phyloP scores from a whole-genome alignment of 2,113 vertebrate genomes.

The Hippocampus barbouri region DNA sequence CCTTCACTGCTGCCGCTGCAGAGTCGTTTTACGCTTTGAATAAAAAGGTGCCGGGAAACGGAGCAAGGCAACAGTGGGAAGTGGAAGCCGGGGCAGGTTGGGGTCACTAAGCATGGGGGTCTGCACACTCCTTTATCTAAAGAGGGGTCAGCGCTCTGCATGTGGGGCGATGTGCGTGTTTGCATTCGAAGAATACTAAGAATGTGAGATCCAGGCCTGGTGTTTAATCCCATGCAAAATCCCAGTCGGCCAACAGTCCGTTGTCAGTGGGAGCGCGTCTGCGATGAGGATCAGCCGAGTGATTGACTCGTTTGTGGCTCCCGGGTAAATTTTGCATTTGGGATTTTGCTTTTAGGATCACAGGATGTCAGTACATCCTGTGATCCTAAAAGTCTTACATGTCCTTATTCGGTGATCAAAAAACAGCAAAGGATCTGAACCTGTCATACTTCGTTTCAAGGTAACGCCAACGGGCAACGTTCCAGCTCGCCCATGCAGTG shows the following conservation, averaged over 20 bases:
- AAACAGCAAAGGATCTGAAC: not conserved
- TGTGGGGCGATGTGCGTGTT: conserved; percentile 52
- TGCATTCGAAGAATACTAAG: conserved; percentile 63
- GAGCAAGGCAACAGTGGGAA: conserved; percentile 56
- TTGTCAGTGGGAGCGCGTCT: conserved; percentile 31
- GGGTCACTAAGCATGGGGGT: conserved; percentile 69
- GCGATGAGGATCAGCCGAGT: conserved; percentile 25
- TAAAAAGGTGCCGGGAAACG: conserved; percentile 22
- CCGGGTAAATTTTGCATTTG: conserved; percentile 2
- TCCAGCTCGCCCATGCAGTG: conserved; percentile 34
- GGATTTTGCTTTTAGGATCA: conserved; percentile 7
- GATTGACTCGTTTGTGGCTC: conserved; percentile 45
- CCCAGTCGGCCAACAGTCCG: conserved; percentile 43
- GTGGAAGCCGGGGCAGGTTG: conserved; percentile 58
- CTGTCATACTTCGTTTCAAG: conserved; percentile 3
- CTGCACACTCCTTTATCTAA: conserved; percentile 68
- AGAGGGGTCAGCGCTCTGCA: conserved; percentile 60
- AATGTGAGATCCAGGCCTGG: conserved; percentile 61
- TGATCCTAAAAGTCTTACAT: too few species aligned
- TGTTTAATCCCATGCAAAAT: conserved; percentile 59
- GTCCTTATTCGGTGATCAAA: not conserved
- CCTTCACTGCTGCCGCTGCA: not conserved
- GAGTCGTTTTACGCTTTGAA: not conserved
- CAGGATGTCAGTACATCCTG: not conserved
- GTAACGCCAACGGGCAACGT: conserved; percentile 39